A percentile compares a stretch with the other conserved stretches of the same genome.
These are phyloP conservation scores for Phalacrocorax aristotelis DNA, from an alignment of 2,113 vertebrate species.

Conservation along the genomic window DNA sequence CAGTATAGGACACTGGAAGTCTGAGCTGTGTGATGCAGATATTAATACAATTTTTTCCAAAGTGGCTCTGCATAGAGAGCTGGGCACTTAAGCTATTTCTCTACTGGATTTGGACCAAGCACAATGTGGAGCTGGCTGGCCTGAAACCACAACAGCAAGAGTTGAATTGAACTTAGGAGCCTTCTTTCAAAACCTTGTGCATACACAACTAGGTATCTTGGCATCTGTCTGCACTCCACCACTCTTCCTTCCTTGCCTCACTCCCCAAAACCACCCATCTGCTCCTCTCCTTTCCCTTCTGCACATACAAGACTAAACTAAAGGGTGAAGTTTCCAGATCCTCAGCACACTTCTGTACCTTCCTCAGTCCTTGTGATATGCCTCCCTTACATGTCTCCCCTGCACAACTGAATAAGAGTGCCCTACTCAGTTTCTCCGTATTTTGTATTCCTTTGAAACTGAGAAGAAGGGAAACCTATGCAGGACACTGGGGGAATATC, in stretches of 20 bases:
- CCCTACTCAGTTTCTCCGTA: not conserved
- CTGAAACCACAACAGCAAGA: not conserved
- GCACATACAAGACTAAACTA: not conserved
- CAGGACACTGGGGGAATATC: not conserved
- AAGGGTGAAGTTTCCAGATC: not conserved
- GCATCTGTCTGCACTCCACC: not conserved
- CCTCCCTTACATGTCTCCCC: not conserved
- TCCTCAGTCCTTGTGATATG: not conserved
- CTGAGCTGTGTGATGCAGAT: not conserved
- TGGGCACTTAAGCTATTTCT: not conserved
- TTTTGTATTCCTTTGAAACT: not conserved
- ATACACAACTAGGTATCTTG: not conserved
- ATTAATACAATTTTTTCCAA: not conserved
- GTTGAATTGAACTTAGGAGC: not conserved
- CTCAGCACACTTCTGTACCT: not conserved
- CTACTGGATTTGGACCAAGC: not conserved
- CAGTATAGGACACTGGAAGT: not conserved
- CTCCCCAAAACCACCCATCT: not conserved
- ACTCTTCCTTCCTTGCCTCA: not conserved
- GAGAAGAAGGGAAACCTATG: not conserved
- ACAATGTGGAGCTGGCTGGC: not conserved
- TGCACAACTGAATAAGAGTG: not conserved
- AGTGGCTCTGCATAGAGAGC: not conserved
- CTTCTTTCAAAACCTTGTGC: not conserved
- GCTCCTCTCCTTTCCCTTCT: not conserved